Conservation (phyloP, 2,797 vertebrate genomes). For the Clarias fuscus region DNA sequence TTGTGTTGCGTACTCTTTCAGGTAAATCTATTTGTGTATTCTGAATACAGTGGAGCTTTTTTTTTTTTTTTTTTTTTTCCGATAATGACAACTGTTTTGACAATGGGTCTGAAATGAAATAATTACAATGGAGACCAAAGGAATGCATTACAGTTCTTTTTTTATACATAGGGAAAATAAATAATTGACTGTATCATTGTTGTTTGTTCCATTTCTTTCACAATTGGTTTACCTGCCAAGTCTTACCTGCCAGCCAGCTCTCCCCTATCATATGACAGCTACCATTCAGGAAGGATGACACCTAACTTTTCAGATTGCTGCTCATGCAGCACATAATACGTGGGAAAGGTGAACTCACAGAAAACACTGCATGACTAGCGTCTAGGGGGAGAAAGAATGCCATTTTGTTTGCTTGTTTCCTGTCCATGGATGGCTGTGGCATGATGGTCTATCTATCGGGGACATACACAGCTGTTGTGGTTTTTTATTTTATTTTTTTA, state of each 20-base stretch:
- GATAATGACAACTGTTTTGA: background rate
- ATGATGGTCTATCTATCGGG: background rate
- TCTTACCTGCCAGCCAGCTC: background rate
- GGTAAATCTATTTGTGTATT: slow-evolving; percentile 59
- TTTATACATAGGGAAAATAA: background rate
- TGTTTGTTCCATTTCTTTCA: background rate
- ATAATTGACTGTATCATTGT: background rate
- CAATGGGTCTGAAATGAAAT: background rate
- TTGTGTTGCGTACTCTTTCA: slow-evolving; percentile 78
- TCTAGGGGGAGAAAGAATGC: background rate
- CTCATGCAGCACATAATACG: background rate
- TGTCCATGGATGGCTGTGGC: background rate
- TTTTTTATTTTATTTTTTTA: background rate
- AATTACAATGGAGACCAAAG: background rate
- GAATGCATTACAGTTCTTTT: background rate
- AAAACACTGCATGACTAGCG: background rate
- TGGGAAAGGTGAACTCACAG: background rate
- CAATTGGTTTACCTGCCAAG: background rate
- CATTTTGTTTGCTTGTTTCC: background rate
- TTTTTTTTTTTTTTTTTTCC: background rate
- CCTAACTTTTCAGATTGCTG: background rate
- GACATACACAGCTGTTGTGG: background rate
- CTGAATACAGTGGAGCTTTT: background rate
- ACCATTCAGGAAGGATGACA: background rate
- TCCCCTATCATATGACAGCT: background rate